Percentiles rank a stretch among this genome's conserved stretches.
Conservation (phyloP, 1,140 invertebrate species). For the Platorchestia sp. region DNA sequence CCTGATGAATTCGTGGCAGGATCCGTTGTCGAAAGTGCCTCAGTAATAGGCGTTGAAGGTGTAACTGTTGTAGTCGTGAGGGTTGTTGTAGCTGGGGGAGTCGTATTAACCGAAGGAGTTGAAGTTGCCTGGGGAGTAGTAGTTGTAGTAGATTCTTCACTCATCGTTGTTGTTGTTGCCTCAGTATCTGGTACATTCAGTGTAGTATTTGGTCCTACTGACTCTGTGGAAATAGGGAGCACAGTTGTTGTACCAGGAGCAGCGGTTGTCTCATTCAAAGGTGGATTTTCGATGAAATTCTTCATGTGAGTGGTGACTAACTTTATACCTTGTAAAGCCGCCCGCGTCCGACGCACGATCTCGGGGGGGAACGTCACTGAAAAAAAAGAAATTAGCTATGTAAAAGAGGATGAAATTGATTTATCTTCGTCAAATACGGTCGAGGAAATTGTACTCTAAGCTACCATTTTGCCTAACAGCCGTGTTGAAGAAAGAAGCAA, state of each 20-base stretch:
- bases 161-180: not conserved
- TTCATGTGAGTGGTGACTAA: not conserved
- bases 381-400: not conserved
- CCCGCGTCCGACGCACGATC: not conserved
- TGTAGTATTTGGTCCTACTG: not conserved
- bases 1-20: not conserved
- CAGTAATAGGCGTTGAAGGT: not conserved
- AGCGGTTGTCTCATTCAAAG: not conserved
- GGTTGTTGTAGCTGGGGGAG: not conserved
- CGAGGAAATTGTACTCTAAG: not conserved
- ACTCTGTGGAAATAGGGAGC: not conserved
- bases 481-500: not conserved
- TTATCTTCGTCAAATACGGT: not conserved
- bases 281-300: conserved; percentile 4
- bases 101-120: not conserved
- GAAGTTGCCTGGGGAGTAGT: not conserved
- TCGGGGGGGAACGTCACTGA: conserved; percentile 27
- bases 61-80: not conserved
- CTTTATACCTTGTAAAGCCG: not conserved
- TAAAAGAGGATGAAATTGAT: not conserved
- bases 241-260: not conserved
- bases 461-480: not conserved
- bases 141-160: not conserved
- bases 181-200: not conserved
- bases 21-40: not conserved